Percentiles rank a stretch among this genome's conserved stretches.
These are phyloP conservation scores for Gymnothorax reevesii DNA, from an alignment of 2,797 vertebrate genomes.

Conservation along the genomic window DNA sequence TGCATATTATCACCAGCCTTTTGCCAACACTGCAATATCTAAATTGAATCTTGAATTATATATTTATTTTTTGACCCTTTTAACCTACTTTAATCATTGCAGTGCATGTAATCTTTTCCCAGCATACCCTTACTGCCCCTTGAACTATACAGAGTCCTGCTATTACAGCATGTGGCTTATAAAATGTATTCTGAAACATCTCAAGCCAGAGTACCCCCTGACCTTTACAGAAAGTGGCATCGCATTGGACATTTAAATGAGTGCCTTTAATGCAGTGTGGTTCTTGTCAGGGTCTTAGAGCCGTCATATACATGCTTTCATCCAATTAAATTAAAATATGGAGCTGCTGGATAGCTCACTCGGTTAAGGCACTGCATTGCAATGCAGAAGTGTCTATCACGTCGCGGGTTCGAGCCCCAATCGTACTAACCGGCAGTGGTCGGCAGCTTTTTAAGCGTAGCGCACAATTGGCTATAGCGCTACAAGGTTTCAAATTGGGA, in stretches of 20 bases:
- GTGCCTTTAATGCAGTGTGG: not conserved
- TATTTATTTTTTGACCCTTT: slow-evolving; percentile 17
- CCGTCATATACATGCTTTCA: not conserved
- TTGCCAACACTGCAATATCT: slow-evolving; percentile 20
- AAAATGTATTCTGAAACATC: not conserved
- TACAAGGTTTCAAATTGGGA: too few species aligned
- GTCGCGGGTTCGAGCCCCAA: too few species aligned
- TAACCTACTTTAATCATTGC: slow-evolving; percentile 6
- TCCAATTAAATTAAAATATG: too few species aligned
- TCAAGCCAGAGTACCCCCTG: not conserved
- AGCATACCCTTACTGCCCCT: not conserved
- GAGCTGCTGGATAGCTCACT: too few species aligned
- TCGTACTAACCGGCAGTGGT: too few species aligned
- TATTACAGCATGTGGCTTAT: not conserved
- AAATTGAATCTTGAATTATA: slow-evolving; percentile 10
- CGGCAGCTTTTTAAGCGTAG: too few species aligned
- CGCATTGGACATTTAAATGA: not conserved
- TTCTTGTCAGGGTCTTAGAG: not conserved
- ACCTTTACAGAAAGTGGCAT: not conserved
- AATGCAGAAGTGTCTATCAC: too few species aligned
- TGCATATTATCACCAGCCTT: slow-evolving; percentile 7
- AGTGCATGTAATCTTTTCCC: not conserved
- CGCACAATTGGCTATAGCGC: too few species aligned
- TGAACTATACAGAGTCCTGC: not conserved
- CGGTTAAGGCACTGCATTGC: too few species aligned